phyloP scores from a whole-genome alignment of 2,888 invertebrate species.

The Lycocerus yunnanus region DNA sequence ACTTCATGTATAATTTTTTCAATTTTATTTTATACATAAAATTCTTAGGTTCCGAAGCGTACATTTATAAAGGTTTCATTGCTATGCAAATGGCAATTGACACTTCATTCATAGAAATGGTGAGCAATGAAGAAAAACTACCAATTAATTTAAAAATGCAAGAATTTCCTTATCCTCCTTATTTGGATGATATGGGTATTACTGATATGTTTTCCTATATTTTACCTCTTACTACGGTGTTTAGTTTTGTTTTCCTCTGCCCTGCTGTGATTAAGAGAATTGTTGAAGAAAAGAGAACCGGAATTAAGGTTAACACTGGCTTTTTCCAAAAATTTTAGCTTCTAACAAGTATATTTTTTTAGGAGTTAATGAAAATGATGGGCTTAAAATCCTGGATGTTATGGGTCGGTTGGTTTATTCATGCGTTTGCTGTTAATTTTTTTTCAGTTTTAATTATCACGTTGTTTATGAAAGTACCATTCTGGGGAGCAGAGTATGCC shows the following conservation, averaged over 20 bases:
- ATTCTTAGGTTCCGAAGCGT: conserved; percentile 52
- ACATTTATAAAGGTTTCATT: conserved; percentile 59
- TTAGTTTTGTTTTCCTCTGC: conserved; percentile 59
- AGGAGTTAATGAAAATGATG: conserved; percentile 94
- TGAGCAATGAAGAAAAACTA: conserved; percentile 13
- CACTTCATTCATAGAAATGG: conserved; percentile 58
- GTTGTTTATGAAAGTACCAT: conserved; percentile 63
- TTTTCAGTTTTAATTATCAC: conserved; percentile 64
- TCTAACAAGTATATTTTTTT: conserved; percentile 32
- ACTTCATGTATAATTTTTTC: neutral
- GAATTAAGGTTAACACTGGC: conserved; percentile 58
- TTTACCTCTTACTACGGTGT: conserved; percentile 53
- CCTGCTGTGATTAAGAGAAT: conserved; percentile 60
- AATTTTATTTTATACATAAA: neutral
- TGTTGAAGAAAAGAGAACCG: conserved; percentile 65
- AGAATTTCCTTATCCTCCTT: conserved; percentile 63
- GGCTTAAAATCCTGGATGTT: conserved; percentile 83
- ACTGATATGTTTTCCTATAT: conserved; percentile 46
- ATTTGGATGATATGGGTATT: conserved; percentile 45
- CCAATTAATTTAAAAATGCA: conserved; percentile 52
- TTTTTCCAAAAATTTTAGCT: neutral
- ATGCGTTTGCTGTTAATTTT: conserved; percentile 71
- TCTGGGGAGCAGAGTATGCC: conserved; percentile 55
- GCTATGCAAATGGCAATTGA: conserved; percentile 66
- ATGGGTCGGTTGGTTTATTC: conserved; percentile 86